phyloP scores from a whole-genome alignment of 2,888 invertebrate species.

The Cerastoderma edule region DNA sequence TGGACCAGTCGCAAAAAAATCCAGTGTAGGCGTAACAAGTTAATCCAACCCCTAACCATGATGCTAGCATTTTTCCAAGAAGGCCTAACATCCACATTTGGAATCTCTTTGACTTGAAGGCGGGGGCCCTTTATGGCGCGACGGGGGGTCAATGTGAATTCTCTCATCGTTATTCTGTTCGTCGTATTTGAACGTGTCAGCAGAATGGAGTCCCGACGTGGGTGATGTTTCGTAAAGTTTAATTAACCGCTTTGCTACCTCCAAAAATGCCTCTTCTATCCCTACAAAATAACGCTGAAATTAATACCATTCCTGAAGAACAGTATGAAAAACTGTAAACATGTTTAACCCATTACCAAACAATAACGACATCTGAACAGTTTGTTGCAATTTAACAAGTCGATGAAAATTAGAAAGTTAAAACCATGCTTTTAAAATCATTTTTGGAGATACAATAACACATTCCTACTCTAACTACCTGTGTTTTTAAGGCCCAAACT shows the following conservation, averaged over 20 bases:
- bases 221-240: slow-evolving; percentile 76
- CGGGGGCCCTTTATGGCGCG: slow-evolving; percentile 48
- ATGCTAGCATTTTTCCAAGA: too few relatives aligned
- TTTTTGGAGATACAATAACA: background rate
- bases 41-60: too few relatives aligned
- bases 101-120: slow-evolving; percentile 35
- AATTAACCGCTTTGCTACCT: slow-evolving; percentile 75
- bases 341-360: too few relatives aligned
- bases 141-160: slow-evolving; percentile 53
- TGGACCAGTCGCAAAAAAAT: too few relatives aligned
- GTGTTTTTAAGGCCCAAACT: too few relatives aligned
- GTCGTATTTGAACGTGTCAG: slow-evolving; percentile 46
- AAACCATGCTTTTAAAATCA: background rate
- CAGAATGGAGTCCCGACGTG: slow-evolving; percentile 69
- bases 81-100: slow-evolving; percentile 46
- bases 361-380: too few relatives aligned
- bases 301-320: background rate
- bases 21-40: too few relatives aligned
- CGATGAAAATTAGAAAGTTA: too few relatives aligned
- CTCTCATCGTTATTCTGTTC: slow-evolving; percentile 37
- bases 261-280: slow-evolving; percentile 78
- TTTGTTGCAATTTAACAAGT: too few relatives aligned
- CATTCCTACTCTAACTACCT: too few relatives aligned
- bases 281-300: slow-evolving; percentile 59
- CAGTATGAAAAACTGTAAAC: too few relatives aligned